Percentiles rank a stretch among this genome's conserved stretches.
Evolutionary conservation across 2,113 vertebrate genomes (phyloP).

Genomic region (Circaetus cinerascens): DNA sequence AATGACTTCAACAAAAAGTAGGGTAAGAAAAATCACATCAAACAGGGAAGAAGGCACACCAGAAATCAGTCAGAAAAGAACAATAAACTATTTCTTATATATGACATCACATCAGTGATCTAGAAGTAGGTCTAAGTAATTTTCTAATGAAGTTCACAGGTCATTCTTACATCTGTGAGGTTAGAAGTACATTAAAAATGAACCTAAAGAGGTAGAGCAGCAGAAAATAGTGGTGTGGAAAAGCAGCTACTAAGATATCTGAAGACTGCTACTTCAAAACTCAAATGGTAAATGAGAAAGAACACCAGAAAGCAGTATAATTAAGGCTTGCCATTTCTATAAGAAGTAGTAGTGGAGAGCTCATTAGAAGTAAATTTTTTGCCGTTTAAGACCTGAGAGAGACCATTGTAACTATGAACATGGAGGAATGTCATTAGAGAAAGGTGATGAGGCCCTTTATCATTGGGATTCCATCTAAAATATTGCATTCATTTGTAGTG

Average conservation of each 20-base stretch:
- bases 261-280: neutral
- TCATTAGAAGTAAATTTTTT: neutral
- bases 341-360: neutral
- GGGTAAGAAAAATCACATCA: neutral
- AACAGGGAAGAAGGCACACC: neutral
- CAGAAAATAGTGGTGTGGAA: neutral
- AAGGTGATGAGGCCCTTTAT: neutral
- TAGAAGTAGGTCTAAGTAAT: neutral
- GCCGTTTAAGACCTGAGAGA: neutral
- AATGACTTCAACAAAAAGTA: neutral
- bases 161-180: neutral
- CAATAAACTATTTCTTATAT: neutral
- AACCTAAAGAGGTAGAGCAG: neutral
- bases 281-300: neutral
- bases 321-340: neutral
- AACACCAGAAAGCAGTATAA: neutral
- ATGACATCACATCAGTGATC: neutral
- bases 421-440: neutral
- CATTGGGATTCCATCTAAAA: neutral
- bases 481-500: neutral
- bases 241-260: neutral
- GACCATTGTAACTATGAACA: neutral
- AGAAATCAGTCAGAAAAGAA: neutral
- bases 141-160: neutral
- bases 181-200: neutral